Base-by-base conservation (phyloP, 2,113 vertebrate species). In the Rhodinocichla rosea region DNA sequence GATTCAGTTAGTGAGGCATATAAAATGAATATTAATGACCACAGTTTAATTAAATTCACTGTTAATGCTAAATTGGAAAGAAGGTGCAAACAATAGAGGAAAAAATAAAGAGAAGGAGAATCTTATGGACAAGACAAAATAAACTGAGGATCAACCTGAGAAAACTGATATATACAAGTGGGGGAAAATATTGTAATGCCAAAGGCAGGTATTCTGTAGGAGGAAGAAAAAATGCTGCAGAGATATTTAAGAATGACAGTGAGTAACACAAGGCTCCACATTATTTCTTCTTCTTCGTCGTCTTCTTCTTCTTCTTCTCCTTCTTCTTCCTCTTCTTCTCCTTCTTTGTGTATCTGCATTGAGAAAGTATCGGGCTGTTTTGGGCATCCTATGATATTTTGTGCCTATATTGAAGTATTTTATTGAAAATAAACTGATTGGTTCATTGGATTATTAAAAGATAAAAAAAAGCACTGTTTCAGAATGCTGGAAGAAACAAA, bases 11-110 rank as follows among this genome's bases (percentile, higher is more conserved):
- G 69, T 52, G 26, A 90, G 49, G 88, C 63, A 44, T 93, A 70
- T 92, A 77, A 92, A 93, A 67, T 87, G 50, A 95, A 96, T 95
- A 84, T 87, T 96, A 94, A 96, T 90, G 70, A 85, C 53, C 56
- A 68, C 15, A 83, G 49, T 94, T 88, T 96, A 97, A 97, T 97
- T 96, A 86, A 95, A 96, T 94, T 89, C 80, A 87, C 44, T 75
- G 40, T 69, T 97, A 90, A 95, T 73, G 44, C 6, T 77, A 83
- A 83, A 95, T 79, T 75, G 17, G 53, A 91, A 93, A 70, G 53
- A 88, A 94, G 76, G 49, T 96, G 59, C 35, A 65, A 88, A 91
- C 82, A 87, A 80, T 52, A 87, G 71, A 69, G 44, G 47, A 85
- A 91, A 83, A 69, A 93, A 87, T 55, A 92, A 70, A 83, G 68